Evolutionary conservation across 1,140 invertebrate species (phyloP), one percentile per base, ranked within the genome.

Genomic region (Megathymus violae): DNA sequence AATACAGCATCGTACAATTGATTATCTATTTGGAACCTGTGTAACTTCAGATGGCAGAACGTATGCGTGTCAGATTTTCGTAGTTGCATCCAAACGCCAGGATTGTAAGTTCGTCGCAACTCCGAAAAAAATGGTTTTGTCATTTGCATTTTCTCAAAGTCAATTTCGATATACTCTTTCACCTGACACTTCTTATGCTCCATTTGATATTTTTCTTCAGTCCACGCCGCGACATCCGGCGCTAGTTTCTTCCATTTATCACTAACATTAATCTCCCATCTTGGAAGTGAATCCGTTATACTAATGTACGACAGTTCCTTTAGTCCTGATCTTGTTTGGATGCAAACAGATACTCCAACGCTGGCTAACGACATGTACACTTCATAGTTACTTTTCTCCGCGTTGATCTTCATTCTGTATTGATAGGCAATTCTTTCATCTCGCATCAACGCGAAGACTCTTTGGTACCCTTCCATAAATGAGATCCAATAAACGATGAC

Each of bases 91-190:
- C 95, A 96, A 15, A 97, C 58, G 1, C 94, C 95, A n/a, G 96
- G 95, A 52, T 92, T 93, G 75, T 96, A 96, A 0, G 93, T 94
- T 40, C 96, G 91, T 59, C 95, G 85, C 16, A 97, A 76, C 75
- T 96, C 95, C 0, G 95, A 96, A 83, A 95, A 96, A 81, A 97
- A 97, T 0, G 96, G 96, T 80, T 96, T 96, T 0, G 95, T 95
- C 95, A 97, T 97, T 67, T 95, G 95, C 96, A 97, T 97, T 78
- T 96, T 96, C 46, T 93, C 93, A 63, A 97, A 93, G 81, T 97
- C 96, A 64, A 96, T 95, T 93, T 97, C 89, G 4, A 94, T 93
- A 69, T 94, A 95, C 77, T 97, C 95, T 86, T 96, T 95, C 41
- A 96, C 89, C 64, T 96, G 94, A 46, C 95, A 95, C 76, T 93